Evolutionary conservation across 2,797 vertebrate species (phyloP).

Genomic region (Manis pentadactyla): DNA sequence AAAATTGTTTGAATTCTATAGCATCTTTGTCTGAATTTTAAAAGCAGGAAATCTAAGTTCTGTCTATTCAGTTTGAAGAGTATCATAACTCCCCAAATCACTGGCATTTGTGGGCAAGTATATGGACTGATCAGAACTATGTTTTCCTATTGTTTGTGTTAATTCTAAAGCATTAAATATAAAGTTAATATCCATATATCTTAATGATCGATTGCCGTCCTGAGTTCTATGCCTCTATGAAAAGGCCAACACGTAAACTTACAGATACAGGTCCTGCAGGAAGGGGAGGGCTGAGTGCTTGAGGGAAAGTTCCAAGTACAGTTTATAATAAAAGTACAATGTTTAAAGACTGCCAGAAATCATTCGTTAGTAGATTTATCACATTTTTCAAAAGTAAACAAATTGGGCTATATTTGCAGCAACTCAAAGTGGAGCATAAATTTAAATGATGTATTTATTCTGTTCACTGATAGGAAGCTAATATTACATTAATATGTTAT

Average conservation of each 20-base stretch:
- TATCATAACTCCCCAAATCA: background rate
- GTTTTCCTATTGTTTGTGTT: background rate
- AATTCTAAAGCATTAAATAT: background rate
- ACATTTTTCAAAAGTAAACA: constrained; percentile 64
- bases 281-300: background rate
- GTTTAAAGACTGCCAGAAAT: constrained; percentile 53
- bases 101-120: background rate
- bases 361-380: constrained; percentile 18
- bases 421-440: constrained; percentile 67
- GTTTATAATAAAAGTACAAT: constrained; percentile 56
- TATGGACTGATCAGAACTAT: background rate
- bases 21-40: background rate
- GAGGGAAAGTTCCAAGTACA: background rate
- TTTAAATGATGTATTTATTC: constrained; percentile 66
- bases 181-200: background rate
- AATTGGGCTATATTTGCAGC: constrained; percentile 52
- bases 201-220: background rate
- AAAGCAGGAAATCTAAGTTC: background rate
- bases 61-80: background rate
- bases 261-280: background rate
- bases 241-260: background rate
- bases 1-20: background rate
- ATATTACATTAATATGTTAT: constrained; percentile 52
- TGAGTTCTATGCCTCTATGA: background rate
- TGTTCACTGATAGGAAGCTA: constrained; percentile 71